Conservation (phyloP, 2,888 invertebrate genomes). For the Anticlea derivata region DNA sequence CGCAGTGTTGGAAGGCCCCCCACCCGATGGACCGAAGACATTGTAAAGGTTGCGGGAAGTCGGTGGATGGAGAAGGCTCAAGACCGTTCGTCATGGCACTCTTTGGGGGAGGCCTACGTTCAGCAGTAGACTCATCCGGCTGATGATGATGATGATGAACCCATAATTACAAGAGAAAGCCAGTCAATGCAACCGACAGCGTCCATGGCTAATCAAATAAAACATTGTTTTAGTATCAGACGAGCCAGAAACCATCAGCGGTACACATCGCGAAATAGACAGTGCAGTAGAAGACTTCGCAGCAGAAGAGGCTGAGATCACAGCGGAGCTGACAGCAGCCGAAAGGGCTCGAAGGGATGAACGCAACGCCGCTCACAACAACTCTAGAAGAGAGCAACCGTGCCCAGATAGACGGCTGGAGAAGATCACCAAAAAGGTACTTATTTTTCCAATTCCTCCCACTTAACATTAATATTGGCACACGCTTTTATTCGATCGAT, state of each 20-base stretch:
- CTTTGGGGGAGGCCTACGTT: no score
- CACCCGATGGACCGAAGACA: no score
- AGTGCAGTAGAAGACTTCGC: slow-evolving; percentile 44
- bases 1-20: no score
- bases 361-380: slow-evolving; percentile 61
- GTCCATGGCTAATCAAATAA: neutral
- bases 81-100: no score
- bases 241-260: slow-evolving; percentile 65
- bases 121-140: no score
- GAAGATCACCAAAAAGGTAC: slow-evolving; percentile 81
- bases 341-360: slow-evolving; percentile 67
- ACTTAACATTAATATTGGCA: no score
- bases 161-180: no score
- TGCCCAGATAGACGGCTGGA: slow-evolving; percentile 70
- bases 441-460: slow-evolving; percentile 25
- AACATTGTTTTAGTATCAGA: slow-evolving; percentile 52
- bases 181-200: no score
- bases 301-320: slow-evolving; percentile 27
- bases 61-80: no score
- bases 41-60: no score
- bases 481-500: no score
- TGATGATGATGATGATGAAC: no score
- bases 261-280: slow-evolving; percentile 50
- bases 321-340: slow-evolving; percentile 40
- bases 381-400: slow-evolving; percentile 54